Base-by-base conservation (phyloP, 2,113 vertebrate genomes). In the Glareola pratincola region DNA sequence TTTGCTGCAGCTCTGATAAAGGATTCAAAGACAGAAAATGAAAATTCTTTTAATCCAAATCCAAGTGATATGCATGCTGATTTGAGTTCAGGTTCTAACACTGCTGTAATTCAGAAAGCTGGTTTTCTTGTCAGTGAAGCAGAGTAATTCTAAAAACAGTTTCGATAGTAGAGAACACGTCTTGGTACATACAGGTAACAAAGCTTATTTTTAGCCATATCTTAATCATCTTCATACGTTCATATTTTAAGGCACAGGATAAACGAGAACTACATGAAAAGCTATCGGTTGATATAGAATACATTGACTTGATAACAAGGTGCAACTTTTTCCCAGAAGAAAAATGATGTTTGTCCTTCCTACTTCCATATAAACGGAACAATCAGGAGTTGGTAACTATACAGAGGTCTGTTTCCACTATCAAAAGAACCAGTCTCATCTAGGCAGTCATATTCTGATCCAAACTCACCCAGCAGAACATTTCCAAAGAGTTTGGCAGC, bases 181-280 rank as follows among this genome's bases (percentile, higher is more conserved):
- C 82, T 90, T 57, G 71, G 66, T 88, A 91, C 87, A 71, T 68
- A 95, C 47, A 95, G 91, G 71, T 85, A 77, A 88, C 84, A 96
- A 95, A 95, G 88, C 92, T 89, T 89, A 64, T 63, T 91, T 96
- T 92, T 95, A 96, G 89, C 88, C 83, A 67, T 85, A 87, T 91
- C 79, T 96, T 96, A 92, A 92, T 87, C 51, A 84, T 90, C 74
- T 96, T 95, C 87, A 63, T 85, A 97, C 81, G 88, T 95, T 94
- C 53, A 43, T 94, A 94, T 92, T 90, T 96, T 99, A 99, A 99
- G 99, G 99, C 99, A 99, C 98, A 97, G 97, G 96, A 98, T 98
- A 98, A 98, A 98, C 97, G 98, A 98, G 97, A 97, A 97, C 66
- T 94, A 88, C 83, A 96, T 48, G 82, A 93, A 96, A 94, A 97